A percentile compares a stretch with the other conserved stretches of the same genome.
phyloP scores from a whole-genome alignment of 2,888 invertebrate species.

The Apamea crenata region DNA sequence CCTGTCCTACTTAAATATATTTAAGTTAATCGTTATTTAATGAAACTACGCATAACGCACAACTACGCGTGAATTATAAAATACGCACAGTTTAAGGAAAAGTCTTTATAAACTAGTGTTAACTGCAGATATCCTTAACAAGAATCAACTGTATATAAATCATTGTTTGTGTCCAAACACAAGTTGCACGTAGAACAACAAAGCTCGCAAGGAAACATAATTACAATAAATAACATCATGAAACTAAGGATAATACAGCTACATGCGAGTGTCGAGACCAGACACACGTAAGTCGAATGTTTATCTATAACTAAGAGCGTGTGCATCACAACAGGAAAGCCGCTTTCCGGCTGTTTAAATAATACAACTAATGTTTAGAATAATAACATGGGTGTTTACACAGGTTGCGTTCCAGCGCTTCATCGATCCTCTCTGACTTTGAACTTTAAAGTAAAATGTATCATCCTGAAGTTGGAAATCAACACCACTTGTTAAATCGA shows the following conservation, averaged over 20 bases:
- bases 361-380: slow-evolving; percentile 66
- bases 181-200: neutral
- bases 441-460: slow-evolving; percentile 54
- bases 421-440: slow-evolving; percentile 49
- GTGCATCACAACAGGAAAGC: slow-evolving; percentile 70
- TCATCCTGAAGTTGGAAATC: slow-evolving; percentile 23
- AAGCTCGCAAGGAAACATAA: slow-evolving; percentile 19
- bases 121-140: neutral
- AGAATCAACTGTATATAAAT: slow-evolving; percentile 20
- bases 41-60: neutral
- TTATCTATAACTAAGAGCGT: slow-evolving; percentile 60
- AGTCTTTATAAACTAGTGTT: neutral
- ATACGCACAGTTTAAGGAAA: neutral
- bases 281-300: slow-evolving; percentile 40
- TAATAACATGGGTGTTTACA: slow-evolving; percentile 69
- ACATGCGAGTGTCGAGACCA: slow-evolving; percentile 25
- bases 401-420: slow-evolving; percentile 39
- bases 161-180: neutral
- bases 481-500: slow-evolving; percentile 20
- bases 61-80: neutral
- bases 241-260: slow-evolving; percentile 24
- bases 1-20: neutral
- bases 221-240: slow-evolving; percentile 25
- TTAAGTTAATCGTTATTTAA: neutral
- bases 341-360: slow-evolving; percentile 71